A percentile compares a stretch with the other conserved stretches of the same genome.
phyloP scores from a whole-genome alignment of 30 jellyfish, hydroid and myxozoan genomes.

The Cassiopea xamachana region DNA sequence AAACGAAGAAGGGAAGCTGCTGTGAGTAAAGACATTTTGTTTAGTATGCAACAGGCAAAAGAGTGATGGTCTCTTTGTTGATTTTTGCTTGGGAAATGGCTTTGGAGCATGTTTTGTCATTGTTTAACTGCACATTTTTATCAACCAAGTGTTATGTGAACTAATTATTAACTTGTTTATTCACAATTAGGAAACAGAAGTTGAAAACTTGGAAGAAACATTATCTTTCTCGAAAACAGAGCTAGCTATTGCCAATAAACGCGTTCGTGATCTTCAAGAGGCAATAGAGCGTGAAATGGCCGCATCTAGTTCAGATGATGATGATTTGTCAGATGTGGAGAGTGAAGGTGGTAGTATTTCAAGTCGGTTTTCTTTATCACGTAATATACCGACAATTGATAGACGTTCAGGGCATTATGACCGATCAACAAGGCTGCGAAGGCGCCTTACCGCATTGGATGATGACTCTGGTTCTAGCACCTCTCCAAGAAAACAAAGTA shows the following conservation, averaged over 20 bases:
- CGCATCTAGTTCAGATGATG: slow-evolving; percentile 83
- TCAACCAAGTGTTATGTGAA: too few relatives aligned
- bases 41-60: neutral
- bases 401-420: slow-evolving; percentile 74
- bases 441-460: slow-evolving; percentile 79
- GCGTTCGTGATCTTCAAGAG: slow-evolving; percentile 94
- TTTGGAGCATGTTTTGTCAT: too few relatives aligned
- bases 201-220: slow-evolving; percentile 80
- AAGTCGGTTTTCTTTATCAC: slow-evolving; percentile 60
- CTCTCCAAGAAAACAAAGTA: slow-evolving; percentile 40
- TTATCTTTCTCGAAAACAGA: slow-evolving; percentile 79
- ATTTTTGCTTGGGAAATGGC: too few relatives aligned
- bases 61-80: neutral
- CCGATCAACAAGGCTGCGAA: slow-evolving; percentile 64
- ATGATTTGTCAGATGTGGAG: slow-evolving; percentile 67
- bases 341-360: slow-evolving; percentile 67
- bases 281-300: slow-evolving; percentile 91
- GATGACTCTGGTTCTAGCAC: slow-evolving; percentile 50
- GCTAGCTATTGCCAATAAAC: slow-evolving; percentile 79
- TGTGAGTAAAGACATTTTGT: slow-evolving; percentile 55
- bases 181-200: slow-evolving; percentile 74
- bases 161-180: neutral
- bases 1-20: slow-evolving; percentile 93
- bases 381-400: slow-evolving; percentile 41
- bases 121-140: too few relatives aligned